Conservation (phyloP, 2,797 vertebrate genomes). For the Macropus fuliginosus region DNA sequence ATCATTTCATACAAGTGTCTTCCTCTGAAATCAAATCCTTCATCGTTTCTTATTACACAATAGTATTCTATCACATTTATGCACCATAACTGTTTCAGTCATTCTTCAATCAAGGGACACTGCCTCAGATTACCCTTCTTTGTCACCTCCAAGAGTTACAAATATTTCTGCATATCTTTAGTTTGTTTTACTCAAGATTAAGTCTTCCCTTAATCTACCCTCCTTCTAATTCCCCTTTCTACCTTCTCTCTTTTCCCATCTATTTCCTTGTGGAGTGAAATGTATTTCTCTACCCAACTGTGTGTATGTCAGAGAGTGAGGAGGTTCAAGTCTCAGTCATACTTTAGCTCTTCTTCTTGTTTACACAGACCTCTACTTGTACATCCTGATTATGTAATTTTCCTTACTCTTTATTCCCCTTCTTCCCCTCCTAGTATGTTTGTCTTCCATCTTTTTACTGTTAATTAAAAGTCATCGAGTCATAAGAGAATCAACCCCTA, state of each 20-base stretch:
- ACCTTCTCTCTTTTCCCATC: background rate
- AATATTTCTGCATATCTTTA: background rate
- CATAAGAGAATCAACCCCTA: background rate
- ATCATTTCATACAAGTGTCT: background rate
- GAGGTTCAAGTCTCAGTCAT: background rate
- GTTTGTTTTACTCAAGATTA: background rate
- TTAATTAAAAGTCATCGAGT: background rate
- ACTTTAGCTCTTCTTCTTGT: background rate
- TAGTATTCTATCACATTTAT: background rate
- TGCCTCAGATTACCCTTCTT: background rate
- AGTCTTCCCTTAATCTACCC: background rate
- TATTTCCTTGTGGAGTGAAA: background rate
- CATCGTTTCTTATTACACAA: background rate
- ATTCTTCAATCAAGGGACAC: background rate
- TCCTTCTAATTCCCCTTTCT: background rate
- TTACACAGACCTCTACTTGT: background rate
- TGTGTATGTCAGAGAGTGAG: background rate
- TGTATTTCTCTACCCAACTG: background rate
- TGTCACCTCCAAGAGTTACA: background rate
- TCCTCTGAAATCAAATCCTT: background rate
- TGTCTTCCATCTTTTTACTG: background rate
- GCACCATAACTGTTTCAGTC: background rate
- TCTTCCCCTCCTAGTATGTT: background rate
- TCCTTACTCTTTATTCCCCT: background rate
- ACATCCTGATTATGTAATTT: background rate